Base-by-base conservation (phyloP, 2,113 vertebrate genomes). In the Paradoxurus hermaphroditus region DNA sequence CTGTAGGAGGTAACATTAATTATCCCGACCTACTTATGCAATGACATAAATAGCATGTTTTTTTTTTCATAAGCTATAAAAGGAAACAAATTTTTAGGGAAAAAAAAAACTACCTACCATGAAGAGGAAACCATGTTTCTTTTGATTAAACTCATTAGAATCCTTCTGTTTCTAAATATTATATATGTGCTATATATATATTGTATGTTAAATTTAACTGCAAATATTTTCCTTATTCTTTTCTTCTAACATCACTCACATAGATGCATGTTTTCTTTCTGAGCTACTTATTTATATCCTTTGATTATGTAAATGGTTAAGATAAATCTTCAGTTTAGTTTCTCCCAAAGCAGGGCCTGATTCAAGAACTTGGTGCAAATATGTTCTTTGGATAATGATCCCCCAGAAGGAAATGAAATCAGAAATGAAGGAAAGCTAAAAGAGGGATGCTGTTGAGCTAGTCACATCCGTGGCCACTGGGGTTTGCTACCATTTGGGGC, bases 221-320 rank as follows among this genome's bases (percentile, higher is more conserved):
- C 49, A 41, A 16, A 4, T 31, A 18, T 1, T 2, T 9, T 7
- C 12, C 34, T 15, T 15, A 29, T 8, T 29, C 0, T 51, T 31
- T 23, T 65, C 44, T 23, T 83, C 56, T 46, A 36, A 31, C 6
- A 19, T 46, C 19, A 16, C 1, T 86, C 9, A 12, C 6, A 51
- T 25, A 51, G 27, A 44, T 5, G 23, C 8, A 21, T 31, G 14
- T 68, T 82, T 72, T 83, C 62, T 68, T 82, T 93, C 2, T 51
- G 34, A 82, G 29, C 3, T 68, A 31, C 63, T 36, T 63, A 11
- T 79, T 86, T 86, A 46, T 72, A 51, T 82, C 36, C 39, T 75
- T 44, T 6, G 11, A 77, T 46, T 46, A 56, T 46, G 36, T 8
- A 86, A 93, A 56, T 86, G 29, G 18, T 68, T 56, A 78, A 67